Evolutionary conservation across 2,113 vertebrate genomes (phyloP), one percentile per base, ranked within the genome.

Genomic region (Thryonomys swinderianus): DNA sequence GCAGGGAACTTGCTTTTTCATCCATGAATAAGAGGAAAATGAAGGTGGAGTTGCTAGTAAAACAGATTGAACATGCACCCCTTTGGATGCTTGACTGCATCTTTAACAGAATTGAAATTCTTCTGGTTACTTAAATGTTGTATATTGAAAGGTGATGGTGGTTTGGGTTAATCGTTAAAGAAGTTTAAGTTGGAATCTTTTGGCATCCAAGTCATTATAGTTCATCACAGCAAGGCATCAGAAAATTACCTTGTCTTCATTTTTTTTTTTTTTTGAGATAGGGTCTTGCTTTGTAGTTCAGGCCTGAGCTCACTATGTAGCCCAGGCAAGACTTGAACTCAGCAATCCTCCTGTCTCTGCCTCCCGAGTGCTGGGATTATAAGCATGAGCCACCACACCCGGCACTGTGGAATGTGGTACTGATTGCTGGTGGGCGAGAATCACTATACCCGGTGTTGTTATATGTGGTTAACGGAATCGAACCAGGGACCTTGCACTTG

Each of bases 21-120:
- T 98, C 98, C 98, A 98, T 99, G 99, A 99, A 99, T 98, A 99
- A 99, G 69, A 95, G 96, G 98, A 98, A 98, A 98, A 98, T 99
- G 98, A 98, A 98, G 98, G 98, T 99, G 98, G 97, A 98, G 97
- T 98, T 97, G 98, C 96, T 98, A 98, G 98, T 98, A 98, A 98
- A 99, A 97, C 95, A 98, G 97, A 98, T 98, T 99, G 98, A 98
- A 98, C 98, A 98, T 98, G 98, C 96, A 98, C 97, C 97, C 97
- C 97, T 98, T 95, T 97, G 97, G 98, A 98, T 98, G 98, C 98
- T 98, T 98, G 96, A 95, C 98, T 99, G 98, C 98, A 98, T 98
- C 98, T 98, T 98, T 98, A 99, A 99, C 98, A 96, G 98, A 98
- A 97, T 97, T 95, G 98, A 97, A 97, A 98, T 98, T 98, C 97